A percentile compares a stretch with the other conserved stretches of the same genome.
These are phyloP conservation scores for Anarrhichthys ocellatus DNA, from an alignment of 2,113 vertebrate species.

Conservation along the genomic window DNA sequence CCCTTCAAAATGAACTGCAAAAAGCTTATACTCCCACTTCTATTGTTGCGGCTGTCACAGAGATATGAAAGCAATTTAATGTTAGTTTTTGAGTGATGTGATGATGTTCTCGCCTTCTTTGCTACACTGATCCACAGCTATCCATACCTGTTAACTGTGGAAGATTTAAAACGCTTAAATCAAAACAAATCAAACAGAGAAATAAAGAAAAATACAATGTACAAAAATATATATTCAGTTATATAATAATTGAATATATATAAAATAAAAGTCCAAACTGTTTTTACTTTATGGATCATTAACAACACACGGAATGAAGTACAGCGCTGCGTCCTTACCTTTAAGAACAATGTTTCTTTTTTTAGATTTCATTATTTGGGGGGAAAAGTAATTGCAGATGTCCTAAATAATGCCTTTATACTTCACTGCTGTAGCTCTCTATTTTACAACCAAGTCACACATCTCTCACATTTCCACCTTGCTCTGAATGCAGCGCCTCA, in stretches of 20 bases:
- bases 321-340: neutral
- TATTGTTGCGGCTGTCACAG: neutral
- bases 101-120: too few relatives aligned
- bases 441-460: slow-evolving; percentile 33
- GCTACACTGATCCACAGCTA: too few relatives aligned
- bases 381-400: neutral
- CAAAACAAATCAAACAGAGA: neutral
- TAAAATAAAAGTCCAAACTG: neutral
- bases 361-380: neutral
- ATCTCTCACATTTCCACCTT: slow-evolving; percentile 12
- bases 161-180: neutral
- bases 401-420: neutral
- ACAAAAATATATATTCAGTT: neutral
- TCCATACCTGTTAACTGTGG: neutral
- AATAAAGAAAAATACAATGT: neutral
- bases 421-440: neutral
- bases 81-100: neutral
- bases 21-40: neutral
- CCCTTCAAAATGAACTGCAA: slow-evolving; percentile 1
- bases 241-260: too few relatives aligned
- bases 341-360: neutral
- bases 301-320: neutral
- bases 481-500: neutral
- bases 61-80: neutral
- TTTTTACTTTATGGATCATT: neutral